These are phyloP conservation scores for Ormyrus labotus DNA, from an alignment of 2,888 invertebrate genomes.

Conservation along the genomic window DNA sequence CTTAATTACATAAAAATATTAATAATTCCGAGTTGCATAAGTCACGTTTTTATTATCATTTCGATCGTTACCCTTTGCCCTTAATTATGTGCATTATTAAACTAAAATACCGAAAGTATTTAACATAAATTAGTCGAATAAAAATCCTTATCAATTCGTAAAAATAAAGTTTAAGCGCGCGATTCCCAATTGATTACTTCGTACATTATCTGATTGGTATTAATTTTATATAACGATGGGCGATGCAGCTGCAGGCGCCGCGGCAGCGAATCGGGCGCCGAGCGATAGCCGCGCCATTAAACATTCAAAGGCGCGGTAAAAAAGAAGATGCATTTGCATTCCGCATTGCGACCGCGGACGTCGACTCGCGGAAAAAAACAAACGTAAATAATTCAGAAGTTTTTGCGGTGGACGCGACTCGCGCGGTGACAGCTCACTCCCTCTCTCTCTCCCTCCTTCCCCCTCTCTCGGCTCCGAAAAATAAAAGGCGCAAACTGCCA, in stretches of 20 bases:
- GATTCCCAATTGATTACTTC: conserved; percentile 35
- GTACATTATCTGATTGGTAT: conserved; percentile 43
- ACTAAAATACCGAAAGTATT: no score
- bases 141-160: conserved; percentile 2
- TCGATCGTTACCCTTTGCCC: background rate
- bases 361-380: no score
- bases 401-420: no score
- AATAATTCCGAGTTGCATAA: background rate
- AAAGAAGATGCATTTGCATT: conserved; percentile 71
- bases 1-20: no score
- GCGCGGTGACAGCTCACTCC: no score
- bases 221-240: conserved; percentile 42
- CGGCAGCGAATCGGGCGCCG: conserved; percentile 8
- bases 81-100: background rate
- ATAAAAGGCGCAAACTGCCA: conserved; percentile 18
- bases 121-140: no score
- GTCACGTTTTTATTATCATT: conserved; percentile 55
- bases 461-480: conserved; percentile 32
- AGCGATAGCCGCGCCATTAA: conserved; percentile 65
- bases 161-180: conserved; percentile 9
- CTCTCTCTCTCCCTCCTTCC: no score
- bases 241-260: background rate
- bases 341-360: conserved; percentile 56
- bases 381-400: no score
- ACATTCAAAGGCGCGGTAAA: conserved; percentile 66